Percentiles rank a stretch among this genome's conserved stretches.
Evolutionary conservation across 2,113 vertebrate genomes (phyloP).

Genomic region (Myrmecobius fasciatus): DNA sequence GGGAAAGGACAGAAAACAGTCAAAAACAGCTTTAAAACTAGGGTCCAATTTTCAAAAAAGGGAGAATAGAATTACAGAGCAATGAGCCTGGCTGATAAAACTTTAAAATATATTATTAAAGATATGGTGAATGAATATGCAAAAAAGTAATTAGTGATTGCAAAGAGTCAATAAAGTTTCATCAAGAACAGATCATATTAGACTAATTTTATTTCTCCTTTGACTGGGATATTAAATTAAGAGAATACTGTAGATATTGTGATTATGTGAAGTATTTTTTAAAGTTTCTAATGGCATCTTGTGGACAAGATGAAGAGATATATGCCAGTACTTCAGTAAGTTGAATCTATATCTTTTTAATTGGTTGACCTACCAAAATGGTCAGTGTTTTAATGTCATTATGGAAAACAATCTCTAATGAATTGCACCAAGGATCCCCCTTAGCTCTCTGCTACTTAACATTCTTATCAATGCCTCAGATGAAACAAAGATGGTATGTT

Average conservation of each 20-base stretch:
- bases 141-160: background rate
- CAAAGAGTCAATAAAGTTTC: background rate
- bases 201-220: background rate
- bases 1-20: background rate
- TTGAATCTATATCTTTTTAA: background rate
- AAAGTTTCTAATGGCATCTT: background rate
- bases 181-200: background rate
- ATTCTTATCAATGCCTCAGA: background rate
- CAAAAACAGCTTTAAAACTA: background rate
- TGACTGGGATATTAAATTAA: background rate
- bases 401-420: background rate
- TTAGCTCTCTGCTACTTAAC: background rate
- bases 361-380: background rate
- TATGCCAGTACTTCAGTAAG: background rate
- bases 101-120: background rate
- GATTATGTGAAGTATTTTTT: background rate
- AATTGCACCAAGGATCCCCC: background rate
- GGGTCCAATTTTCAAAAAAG: background rate
- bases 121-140: background rate
- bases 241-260: background rate
- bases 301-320: background rate
- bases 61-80: background rate
- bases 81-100: background rate
- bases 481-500: background rate
- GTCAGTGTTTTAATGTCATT: background rate